Conservation (phyloP, 2,113 vertebrate species). For the Microtus pennsylvanicus region DNA sequence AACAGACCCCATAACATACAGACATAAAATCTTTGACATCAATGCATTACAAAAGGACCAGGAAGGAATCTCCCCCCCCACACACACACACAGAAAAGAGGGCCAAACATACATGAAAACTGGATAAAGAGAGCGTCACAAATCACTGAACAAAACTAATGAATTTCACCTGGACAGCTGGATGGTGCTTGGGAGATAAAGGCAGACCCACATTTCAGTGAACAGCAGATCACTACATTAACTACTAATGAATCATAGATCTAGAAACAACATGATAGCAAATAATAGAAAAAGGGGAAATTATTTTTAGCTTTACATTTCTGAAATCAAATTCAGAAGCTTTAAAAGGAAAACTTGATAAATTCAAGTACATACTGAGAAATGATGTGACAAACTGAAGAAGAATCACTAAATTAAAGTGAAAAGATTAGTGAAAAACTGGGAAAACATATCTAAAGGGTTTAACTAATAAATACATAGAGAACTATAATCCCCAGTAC, state of each 20-base stretch:
- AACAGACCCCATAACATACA: background rate
- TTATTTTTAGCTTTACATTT: conserved; percentile 43
- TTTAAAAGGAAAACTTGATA: conserved; percentile 20
- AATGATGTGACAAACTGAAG: background rate
- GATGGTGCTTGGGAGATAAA: background rate
- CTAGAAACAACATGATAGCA: background rate
- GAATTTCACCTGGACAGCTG: background rate
- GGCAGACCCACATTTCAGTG: background rate
- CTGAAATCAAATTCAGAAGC: background rate
- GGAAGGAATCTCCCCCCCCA: background rate
- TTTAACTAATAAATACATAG: background rate
- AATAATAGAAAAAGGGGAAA: background rate
- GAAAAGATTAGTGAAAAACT: background rate
- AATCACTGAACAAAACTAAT: background rate
- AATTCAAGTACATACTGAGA: conserved; percentile 35
- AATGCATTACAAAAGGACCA: background rate
- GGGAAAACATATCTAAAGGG: background rate
- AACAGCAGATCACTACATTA: background rate
- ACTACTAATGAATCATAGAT: background rate
- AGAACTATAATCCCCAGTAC: background rate
- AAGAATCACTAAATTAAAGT: conserved; percentile 10
- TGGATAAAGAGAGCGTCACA: background rate
- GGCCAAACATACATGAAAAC: background rate
- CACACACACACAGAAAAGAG: background rate
- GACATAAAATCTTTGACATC: background rate